Conservation (phyloP, 1,140 invertebrate genomes). For the Eriocheir sinensis region DNA sequence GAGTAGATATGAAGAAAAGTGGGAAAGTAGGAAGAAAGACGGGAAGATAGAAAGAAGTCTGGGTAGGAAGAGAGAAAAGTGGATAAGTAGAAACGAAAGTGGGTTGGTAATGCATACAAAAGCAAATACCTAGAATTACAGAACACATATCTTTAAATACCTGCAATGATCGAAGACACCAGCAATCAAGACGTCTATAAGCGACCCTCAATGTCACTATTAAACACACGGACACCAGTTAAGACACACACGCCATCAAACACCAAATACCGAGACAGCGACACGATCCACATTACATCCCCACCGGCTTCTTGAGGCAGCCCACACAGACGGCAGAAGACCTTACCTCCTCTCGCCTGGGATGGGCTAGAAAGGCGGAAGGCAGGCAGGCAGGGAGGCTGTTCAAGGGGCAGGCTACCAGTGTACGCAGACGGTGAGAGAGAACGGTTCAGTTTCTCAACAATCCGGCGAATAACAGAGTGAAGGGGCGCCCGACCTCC, state of each 20-base stretch:
- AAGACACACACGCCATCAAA: neutral
- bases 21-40: no score
- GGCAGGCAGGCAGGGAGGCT: neutral
- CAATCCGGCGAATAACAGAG: neutral
- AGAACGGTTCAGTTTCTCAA: neutral
- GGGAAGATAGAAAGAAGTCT: no score
- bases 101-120: no score
- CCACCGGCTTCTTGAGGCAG: neutral
- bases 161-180: neutral
- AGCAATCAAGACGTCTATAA: neutral
- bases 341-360: neutral
- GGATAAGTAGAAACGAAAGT: no score
- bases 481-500: neutral
- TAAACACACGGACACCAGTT: neutral
- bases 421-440: neutral
- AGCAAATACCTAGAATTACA: no score
- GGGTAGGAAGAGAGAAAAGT: no score
- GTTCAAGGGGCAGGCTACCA: neutral
- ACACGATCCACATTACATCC: no score
- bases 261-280: neutral
- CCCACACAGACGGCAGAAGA: neutral
- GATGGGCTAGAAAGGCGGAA: neutral
- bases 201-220: neutral
- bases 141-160: no score
- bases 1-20: no score